Conservation (phyloP, 2,888 invertebrate species). For the Orthosia cruda region DNA sequence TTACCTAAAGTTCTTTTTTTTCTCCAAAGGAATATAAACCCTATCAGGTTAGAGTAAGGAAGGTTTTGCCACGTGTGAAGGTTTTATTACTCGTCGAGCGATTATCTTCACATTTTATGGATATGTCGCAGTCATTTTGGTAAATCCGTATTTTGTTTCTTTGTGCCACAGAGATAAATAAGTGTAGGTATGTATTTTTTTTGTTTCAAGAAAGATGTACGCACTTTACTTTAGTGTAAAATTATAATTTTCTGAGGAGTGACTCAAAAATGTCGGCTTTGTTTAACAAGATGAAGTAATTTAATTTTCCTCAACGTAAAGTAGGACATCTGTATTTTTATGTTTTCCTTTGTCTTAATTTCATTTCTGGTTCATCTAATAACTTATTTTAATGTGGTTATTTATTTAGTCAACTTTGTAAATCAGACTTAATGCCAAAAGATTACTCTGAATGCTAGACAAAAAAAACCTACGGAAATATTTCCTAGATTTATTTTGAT, state of each 20-base stretch:
- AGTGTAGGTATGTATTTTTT: conserved; percentile 28
- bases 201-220: conserved; percentile 25
- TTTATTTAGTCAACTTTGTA: not conserved
- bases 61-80: conserved; percentile 24
- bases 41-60: conserved; percentile 23
- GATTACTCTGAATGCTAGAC: too few relatives aligned
- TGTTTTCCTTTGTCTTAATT: conserved; percentile 37
- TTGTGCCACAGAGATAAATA: conserved; percentile 65
- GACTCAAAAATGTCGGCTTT: conserved; percentile 27
- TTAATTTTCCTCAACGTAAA: conserved; percentile 23
- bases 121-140: conserved; percentile 68
- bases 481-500: not conserved
- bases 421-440: not conserved
- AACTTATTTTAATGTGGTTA: conserved; percentile 1
- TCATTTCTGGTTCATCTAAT: conserved; percentile 18
- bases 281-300: conserved; percentile 48
- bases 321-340: conserved; percentile 22
- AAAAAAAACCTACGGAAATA: not conserved
- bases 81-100: conserved; percentile 59
- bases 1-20: conserved; percentile 37
- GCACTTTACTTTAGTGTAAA: conserved; percentile 35
- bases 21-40: conserved; percentile 48
- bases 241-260: conserved; percentile 47
- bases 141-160: conserved; percentile 70
- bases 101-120: conserved; percentile 71